Percentiles rank a stretch among this genome's conserved stretches.
Conservation (phyloP, 2,888 invertebrate species). For the Chloromyia formosa region DNA sequence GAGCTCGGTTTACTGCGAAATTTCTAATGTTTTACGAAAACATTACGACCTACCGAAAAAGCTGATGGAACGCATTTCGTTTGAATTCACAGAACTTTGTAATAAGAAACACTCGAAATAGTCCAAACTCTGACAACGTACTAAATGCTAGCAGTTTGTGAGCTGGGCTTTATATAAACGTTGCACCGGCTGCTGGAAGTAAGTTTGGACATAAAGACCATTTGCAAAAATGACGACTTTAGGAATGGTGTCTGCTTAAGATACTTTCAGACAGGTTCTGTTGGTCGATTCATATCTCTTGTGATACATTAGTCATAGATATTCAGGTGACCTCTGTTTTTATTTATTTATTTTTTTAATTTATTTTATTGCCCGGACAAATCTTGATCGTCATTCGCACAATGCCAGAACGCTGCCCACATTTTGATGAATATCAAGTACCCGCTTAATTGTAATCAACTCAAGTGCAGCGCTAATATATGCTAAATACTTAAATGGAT, state of each 20-base stretch:
- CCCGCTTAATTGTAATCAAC: conserved; percentile 1
- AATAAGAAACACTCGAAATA: neutral
- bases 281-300: neutral
- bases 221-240: neutral
- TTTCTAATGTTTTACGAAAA: too few relatives aligned
- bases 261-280: neutral
- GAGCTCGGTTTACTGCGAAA: too few relatives aligned
- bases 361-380: neutral
- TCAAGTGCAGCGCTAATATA: conserved; percentile 21
- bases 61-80: conserved; percentile 16
- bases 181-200: neutral
- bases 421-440: neutral
- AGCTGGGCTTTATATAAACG: conserved; percentile 26
- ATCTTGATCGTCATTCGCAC: too few relatives aligned
- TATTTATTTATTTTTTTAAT: neutral
- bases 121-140: conserved; percentile 7
- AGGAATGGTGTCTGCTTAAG: too few relatives aligned
- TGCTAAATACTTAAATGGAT: conserved; percentile 25
- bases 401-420: conserved; percentile 11
- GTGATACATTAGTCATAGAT: neutral
- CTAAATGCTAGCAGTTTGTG: neutral
- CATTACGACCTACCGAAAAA: conserved; percentile 9
- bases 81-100: too few relatives aligned
- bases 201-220: neutral
- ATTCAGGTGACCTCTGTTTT: conserved; percentile 4